Evolutionary conservation across 2,888 invertebrate species (phyloP), one percentile per base, ranked within the genome.

Genomic region (Camptogramma bilineatum): DNA sequence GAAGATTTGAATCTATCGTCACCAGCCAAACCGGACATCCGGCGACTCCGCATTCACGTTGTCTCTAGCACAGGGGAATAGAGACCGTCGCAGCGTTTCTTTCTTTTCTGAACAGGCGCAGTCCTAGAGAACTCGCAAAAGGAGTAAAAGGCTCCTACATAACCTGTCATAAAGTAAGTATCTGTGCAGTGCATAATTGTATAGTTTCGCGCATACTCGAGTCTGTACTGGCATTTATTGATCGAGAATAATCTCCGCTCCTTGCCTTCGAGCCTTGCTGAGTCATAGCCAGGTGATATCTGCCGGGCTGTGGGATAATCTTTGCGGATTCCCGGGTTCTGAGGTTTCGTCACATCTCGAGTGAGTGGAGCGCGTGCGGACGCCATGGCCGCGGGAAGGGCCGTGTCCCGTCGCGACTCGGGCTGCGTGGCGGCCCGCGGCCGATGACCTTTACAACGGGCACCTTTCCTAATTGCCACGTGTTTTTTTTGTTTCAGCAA

Each of bases 401-500:
- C 77, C 73, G 71, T 66, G 66, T 73, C 66, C 71, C 68, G 67
- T 68, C 67, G 53, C 70, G 69, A n/a, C n/a, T 65, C 57, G 73
- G 73, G 74, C 61, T 75, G 75, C 76, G 77, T 78, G 78, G 78
- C 80, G 76, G 77, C 72, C 56, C 68, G 83, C 84, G 91, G 91
- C 72, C 90, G 90, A 87, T 90, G 91, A 91, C 91, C 91, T 77
- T 55, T 81, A 79, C 74, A 76, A 80, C 83, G 83, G 80, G 76
- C 73, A 75, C 81, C 80, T 79, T 77, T 79, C 75, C 73, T 90
- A 88, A 90, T 85, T 90, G 91, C 92, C 92, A 92, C 91, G 92
- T 91, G 91, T 90, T 86, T 88, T 88, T 88, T 79, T 80, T 76
- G 66, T 95, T 95, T 75, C 94, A 96, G 96, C 96, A 95, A 96